Evolutionary conservation across 2,888 invertebrate species (phyloP).

Genomic region (Spicauda simplicius): DNA sequence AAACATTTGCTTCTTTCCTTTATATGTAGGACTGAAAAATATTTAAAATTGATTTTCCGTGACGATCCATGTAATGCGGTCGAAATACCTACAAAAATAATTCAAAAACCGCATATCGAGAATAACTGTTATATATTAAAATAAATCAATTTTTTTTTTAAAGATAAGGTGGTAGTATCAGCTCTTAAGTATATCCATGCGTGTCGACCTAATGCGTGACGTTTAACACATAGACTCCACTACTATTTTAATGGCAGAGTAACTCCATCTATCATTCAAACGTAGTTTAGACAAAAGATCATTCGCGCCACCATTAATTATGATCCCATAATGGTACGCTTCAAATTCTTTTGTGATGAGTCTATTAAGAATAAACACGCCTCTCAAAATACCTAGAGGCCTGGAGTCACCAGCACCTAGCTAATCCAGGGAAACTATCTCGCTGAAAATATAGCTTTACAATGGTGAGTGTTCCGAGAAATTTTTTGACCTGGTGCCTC

Average conservation of each 20-base stretch:
- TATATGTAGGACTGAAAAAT: not conserved
- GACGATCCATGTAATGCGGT: too few relatives aligned
- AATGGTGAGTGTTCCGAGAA: too few relatives aligned
- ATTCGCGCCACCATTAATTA: slow-evolving; percentile 34
- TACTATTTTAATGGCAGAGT: slow-evolving; percentile 57
- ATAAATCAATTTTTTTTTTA: too few relatives aligned
- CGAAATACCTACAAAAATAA: too few relatives aligned
- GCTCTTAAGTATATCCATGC: slow-evolving; percentile 43
- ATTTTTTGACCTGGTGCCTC: too few relatives aligned
- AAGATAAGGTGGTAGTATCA: slow-evolving; percentile 38
- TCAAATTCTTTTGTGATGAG: slow-evolving; percentile 30
- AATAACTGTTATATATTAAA: too few relatives aligned
- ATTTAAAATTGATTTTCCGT: too few relatives aligned
- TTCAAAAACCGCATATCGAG: too few relatives aligned
- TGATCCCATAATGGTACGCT: slow-evolving; percentile 26
- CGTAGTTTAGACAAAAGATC: slow-evolving; percentile 39
- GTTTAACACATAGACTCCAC: slow-evolving; percentile 60
- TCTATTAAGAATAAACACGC: slow-evolving; percentile 31
- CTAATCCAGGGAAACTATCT: too few relatives aligned
- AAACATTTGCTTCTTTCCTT: not conserved
- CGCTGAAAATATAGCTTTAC: too few relatives aligned
- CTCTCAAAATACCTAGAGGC: slow-evolving; percentile 14
- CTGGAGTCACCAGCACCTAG: too few relatives aligned
- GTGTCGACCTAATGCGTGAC: slow-evolving; percentile 54
- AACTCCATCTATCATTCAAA: slow-evolving; percentile 46